Evolutionary conservation across 1,140 invertebrate species (phyloP).

Genomic region (Drosophila sp.): DNA sequence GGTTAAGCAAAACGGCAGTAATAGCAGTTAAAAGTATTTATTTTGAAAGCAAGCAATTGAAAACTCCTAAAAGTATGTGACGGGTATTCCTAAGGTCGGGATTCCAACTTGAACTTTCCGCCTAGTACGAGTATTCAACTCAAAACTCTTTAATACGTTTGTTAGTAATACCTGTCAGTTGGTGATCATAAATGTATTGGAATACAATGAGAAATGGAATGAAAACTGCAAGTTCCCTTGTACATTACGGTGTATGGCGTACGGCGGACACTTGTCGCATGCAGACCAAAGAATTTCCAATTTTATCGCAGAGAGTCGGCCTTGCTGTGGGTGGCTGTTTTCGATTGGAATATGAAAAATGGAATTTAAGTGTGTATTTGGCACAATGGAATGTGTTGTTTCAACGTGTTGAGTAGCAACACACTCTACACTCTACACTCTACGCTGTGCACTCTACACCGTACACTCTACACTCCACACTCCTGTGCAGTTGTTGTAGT

Average conservation of each 20-base stretch:
- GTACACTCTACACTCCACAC: conserved; percentile 59
- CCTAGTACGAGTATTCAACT: too few relatives aligned
- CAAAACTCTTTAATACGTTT: too few relatives aligned
- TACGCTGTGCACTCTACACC: too few relatives aligned
- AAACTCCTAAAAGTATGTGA: too few relatives aligned
- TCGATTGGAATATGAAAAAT: conserved; percentile 81
- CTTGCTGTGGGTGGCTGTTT: conserved; percentile 47
- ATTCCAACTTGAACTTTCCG: too few relatives aligned
- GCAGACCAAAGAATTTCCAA: conserved; percentile 46
- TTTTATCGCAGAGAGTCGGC: conserved; percentile 31
- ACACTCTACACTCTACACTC: conserved; percentile 54
- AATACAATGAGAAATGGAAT: conserved; percentile 5
- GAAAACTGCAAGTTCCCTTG: neutral
- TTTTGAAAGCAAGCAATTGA: too few relatives aligned
- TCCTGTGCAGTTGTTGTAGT: conserved; percentile 62
- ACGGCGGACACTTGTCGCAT: conserved; percentile 73
- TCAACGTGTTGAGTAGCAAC: conserved; percentile 67
- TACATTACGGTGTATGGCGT: neutral
- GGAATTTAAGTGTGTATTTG: conserved; percentile 83
- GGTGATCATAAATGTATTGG: neutral
- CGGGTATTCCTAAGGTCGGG: too few relatives aligned
- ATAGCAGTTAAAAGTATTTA: too few relatives aligned
- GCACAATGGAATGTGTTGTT: conserved; percentile 81
- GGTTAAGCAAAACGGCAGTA: too few relatives aligned
- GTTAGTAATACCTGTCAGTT: neutral